A percentile compares a stretch with the other conserved stretches of the same genome.
These are phyloP conservation scores for Cladorhizidae sp. DNA, from an alignment of 37 sponge, comb jelly and placozoan species.

Conservation along the genomic window DNA sequence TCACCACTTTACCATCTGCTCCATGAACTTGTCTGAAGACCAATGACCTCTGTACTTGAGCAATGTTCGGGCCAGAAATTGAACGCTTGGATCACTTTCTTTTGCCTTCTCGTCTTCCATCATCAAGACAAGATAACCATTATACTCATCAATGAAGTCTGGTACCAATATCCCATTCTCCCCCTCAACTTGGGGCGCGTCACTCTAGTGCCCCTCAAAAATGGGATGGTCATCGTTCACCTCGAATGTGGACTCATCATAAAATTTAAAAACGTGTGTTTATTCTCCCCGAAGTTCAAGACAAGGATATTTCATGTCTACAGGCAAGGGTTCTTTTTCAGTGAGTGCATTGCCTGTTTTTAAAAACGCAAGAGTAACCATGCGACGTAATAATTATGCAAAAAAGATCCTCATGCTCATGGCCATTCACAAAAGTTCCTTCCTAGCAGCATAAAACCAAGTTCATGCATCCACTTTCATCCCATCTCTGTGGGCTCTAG, in stretches of 20 bases:
- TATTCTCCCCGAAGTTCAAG: not conserved
- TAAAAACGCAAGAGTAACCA: conserved; percentile 30
- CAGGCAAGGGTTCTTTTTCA: conserved; percentile 26
- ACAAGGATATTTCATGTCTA: not conserved
- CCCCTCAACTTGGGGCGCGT: conserved; percentile 35
- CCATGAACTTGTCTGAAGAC: conserved; percentile 42
- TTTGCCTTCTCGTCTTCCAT: not conserved
- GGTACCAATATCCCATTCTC: conserved; percentile 54
- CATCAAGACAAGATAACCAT: conserved; percentile 17
- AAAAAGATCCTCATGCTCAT: too few species aligned
- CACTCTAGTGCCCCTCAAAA: conserved; percentile 12
- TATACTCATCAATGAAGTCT: conserved; percentile 37
- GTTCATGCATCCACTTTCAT: too few species aligned
- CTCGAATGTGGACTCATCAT: conserved; percentile 42
- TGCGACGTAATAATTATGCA: conserved; percentile 22
- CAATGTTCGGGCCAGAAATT: not conserved
- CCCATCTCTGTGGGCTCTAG: too few species aligned
- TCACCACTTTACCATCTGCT: conserved; percentile 31
- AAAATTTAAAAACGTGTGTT: conserved; percentile 30
- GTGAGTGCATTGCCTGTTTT: conserved; percentile 28
- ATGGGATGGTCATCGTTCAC: conserved; percentile 34
- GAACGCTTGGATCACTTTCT: not conserved
- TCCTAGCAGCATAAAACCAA: too few species aligned
- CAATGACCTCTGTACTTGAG: conserved; percentile 28
- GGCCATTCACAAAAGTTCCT: too few species aligned